Conservation (phyloP, 2,113 vertebrate species). For the Maccullochella peelii region DNA sequence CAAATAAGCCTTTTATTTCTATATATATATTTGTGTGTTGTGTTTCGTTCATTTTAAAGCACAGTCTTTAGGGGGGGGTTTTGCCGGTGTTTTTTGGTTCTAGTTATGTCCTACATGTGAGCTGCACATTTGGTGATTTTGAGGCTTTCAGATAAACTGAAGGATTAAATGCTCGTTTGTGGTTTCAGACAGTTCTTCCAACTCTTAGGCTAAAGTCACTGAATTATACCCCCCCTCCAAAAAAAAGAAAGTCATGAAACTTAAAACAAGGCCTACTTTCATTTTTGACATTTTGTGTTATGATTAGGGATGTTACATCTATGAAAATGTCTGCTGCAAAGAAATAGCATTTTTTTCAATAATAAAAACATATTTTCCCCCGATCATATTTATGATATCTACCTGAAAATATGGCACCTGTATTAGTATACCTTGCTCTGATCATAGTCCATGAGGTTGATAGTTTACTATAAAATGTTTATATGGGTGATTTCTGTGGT, state of each 20-base stretch:
- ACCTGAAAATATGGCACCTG: background rate
- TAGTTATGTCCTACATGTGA: background rate
- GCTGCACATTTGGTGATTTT: background rate
- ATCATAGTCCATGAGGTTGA: background rate
- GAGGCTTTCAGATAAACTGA: background rate
- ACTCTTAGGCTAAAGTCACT: too few species aligned
- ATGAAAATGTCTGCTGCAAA: background rate
- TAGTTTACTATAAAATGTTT: conserved; percentile 17
- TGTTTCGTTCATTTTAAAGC: background rate
- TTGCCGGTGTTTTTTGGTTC: background rate
- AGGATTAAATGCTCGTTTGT: background rate
- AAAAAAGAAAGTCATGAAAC: background rate
- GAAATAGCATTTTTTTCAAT: too few species aligned
- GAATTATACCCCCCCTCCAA: too few species aligned
- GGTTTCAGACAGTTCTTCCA: background rate
- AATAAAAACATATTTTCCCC: background rate
- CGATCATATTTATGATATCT: background rate
- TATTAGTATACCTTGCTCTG: background rate
- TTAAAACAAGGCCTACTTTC: background rate
- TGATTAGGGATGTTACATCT: background rate
- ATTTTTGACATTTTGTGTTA: too few species aligned
- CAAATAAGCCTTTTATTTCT: background rate
- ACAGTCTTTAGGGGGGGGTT: too few species aligned
- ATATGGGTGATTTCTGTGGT: conserved; percentile 18
- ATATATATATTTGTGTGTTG: background rate